Evolutionary conservation across 2,797 vertebrate species (phyloP), one percentile per base, ranked within the genome.

Genomic region (Rhadinocentrus ornatus): DNA sequence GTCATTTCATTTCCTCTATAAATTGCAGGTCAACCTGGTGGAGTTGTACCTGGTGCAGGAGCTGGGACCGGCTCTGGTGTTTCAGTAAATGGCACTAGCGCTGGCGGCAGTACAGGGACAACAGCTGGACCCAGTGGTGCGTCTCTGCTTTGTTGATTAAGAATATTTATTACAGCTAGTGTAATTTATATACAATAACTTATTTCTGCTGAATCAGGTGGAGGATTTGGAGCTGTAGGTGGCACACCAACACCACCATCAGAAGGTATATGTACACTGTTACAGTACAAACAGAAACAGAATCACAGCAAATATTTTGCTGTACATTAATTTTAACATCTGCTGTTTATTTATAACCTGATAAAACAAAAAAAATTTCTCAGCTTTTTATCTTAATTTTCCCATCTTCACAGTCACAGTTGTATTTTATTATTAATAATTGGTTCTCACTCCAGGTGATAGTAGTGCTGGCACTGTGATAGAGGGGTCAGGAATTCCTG

Each of bases 401-500:
- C 10, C 4, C 22, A 3, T 1, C 22, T 24, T 52, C n/a, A 52
- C 48, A 24, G n/a, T 12, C 18, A 44, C 6, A 44, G 18, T 6
- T 44, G 41, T 44, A 18, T 52, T 48, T 50, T 6, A 22, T 44
- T 41, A 29, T 44, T 41, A 22, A 24, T 53, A 53, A 13, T 26
- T 62, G 39, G 35, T 39, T 56, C 41, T 78, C 57, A 65, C 77
- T 84, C 29, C 78, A 92, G 91, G 89, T 82, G 93, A 94, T 69
- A 76, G 68, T 41, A 84, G 66, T 65, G 39, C 73, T 56, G 86
- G 80, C n/a, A 83, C 82, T 75, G 82, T 89, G 63, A 80, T 92
- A 66, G 94, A 95, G 44, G 94, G 93, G 16, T 94, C 93, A 77
- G 93, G 93, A 80, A 89, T 85, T 77, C 87, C 92, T 64, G 90